phyloP scores from a whole-genome alignment of 1,140 invertebrate species.

The Drosophila obscura region DNA sequence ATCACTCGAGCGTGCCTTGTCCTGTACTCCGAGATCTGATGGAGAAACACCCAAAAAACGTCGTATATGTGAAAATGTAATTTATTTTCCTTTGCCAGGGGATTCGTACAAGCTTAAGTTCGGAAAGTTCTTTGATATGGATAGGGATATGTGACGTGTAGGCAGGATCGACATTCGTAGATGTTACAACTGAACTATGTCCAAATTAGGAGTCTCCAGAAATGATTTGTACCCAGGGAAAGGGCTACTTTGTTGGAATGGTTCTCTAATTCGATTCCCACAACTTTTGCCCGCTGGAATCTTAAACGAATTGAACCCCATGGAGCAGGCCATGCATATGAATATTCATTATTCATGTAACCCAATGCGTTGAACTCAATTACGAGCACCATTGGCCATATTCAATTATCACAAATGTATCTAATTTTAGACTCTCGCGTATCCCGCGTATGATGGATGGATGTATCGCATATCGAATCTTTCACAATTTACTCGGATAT shows the following conservation, averaged over 20 bases:
- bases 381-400: conserved; percentile 22
- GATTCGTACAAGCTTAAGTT: not conserved
- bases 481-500: conserved; percentile 26
- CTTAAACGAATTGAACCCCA: conserved; percentile 17
- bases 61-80: conserved; percentile 55
- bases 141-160: not conserved
- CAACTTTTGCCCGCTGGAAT: not conserved
- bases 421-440: conserved; percentile 34
- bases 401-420: conserved; percentile 25
- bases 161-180: too few relatives aligned
- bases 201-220: too few relatives aligned
- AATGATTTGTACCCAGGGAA: too few relatives aligned
- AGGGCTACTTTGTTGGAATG: too few relatives aligned
- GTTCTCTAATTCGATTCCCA: too few relatives aligned
- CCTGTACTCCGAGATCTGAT: conserved; percentile 19
- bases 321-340: conserved; percentile 1
- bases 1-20: conserved; percentile 60
- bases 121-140: conserved; percentile 27
- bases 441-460: conserved; percentile 20
- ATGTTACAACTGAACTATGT: too few relatives aligned
- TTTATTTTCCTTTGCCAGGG: conserved; percentile 38
- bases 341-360: conserved; percentile 20
- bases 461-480: conserved; percentile 44
- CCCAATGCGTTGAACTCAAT: conserved; percentile 39
- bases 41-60: conserved; percentile 49